These are phyloP conservation scores for Coregonus suidteri DNA, from an alignment of 2,797 vertebrate genomes.

Conservation along the genomic window DNA sequence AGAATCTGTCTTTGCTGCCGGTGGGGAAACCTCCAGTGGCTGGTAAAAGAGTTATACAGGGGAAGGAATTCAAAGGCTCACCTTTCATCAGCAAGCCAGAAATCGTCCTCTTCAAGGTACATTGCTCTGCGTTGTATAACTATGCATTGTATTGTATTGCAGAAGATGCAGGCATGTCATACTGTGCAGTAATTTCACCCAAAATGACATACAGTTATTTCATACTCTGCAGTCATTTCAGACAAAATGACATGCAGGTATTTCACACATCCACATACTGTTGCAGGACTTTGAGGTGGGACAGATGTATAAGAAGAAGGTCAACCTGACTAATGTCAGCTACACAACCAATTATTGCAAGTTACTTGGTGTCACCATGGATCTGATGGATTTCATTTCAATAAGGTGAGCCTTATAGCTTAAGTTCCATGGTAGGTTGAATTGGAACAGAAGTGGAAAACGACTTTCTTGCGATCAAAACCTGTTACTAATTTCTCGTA, in stretches of 20 bases:
- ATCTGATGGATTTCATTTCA: slow-evolving; percentile 79
- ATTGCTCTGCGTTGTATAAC: neutral
- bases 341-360: slow-evolving; percentile 82
- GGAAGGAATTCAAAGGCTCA: slow-evolving; percentile 68
- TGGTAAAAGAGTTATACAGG: slow-evolving; percentile 64
- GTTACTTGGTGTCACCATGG: slow-evolving; percentile 77
- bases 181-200: neutral
- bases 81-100: slow-evolving; percentile 88
- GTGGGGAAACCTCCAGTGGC: slow-evolving; percentile 33
- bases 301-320: slow-evolving; percentile 85
- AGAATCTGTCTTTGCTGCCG: slow-evolving; percentile 12
- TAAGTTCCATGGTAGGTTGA: neutral
- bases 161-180: neutral
- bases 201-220: neutral
- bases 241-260: neutral
- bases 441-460: neutral
- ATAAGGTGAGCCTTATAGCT: slow-evolving; percentile 76
- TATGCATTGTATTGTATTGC: neutral
- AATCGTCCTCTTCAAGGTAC: slow-evolving; percentile 86
- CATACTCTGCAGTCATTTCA: neutral
- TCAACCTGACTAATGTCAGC: slow-evolving; percentile 83
- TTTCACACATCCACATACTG: slow-evolving; percentile 3
- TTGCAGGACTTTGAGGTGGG: slow-evolving; percentile 90
- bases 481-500: neutral
- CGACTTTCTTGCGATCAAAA: neutral